Base-by-base conservation (phyloP, 1,140 invertebrate genomes). In the Bathynomus jamesi region DNA sequence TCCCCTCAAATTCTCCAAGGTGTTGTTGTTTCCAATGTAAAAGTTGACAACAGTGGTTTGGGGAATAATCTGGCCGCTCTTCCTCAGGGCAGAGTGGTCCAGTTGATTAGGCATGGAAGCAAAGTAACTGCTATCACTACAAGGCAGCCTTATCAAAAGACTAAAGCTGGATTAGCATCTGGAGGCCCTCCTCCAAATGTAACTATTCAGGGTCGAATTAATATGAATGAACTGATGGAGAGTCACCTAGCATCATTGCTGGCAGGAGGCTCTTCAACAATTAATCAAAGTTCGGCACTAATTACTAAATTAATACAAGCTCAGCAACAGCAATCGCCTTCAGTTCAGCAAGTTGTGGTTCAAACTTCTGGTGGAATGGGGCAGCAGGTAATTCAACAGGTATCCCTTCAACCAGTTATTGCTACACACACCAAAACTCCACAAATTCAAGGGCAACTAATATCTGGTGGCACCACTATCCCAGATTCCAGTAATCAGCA, bases 141-240 rank as follows among this genome's bases (percentile, higher is more conserved):
- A 30, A 69, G 76, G 28, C 76, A 74, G 28, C 76, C 76, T 60
- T 64, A 73, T 1, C 70, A 69, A 61, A 77, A 74, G 40, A 61
- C 70, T 13, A 77, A 77, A 63, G 28, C 67, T 25, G 53, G 30
- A 25, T 28, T 70, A 30, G 70, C 71, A 25, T 66, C 70, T 28
- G 76, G 76, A 27, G 76, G 76, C 21, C 76, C 76, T 24, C 75
- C 75, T 17, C 76, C 76, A 21, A 77, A 77, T 74, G 76, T 77
- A 0, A 77, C 76, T 8, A 77, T 77, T 68, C 76, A 77, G 67
- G 76, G 72, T 10, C 69, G 72, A 4, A 74, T 77, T 40, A 77
- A 74, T 46, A 77, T 77, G 72, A 74, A 73, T 64, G 73, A 77
- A 13, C 60, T 77, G 5, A 77, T 77, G 76, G 76, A 77, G 69